Conservation (phyloP, 2,888 invertebrate species). For the Metallyticus violacea region DNA sequence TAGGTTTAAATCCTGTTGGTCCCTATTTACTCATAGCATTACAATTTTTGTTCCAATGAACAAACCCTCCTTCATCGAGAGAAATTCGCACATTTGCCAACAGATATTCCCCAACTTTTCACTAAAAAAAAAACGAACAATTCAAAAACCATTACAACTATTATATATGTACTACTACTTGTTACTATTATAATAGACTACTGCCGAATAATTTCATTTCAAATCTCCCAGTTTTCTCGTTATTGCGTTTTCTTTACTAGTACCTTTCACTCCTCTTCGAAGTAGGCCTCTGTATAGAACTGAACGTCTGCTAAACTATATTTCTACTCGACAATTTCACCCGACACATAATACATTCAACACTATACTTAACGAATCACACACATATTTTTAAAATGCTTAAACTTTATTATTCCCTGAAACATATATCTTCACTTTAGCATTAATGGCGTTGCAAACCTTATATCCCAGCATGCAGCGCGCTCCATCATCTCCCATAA, state of each 20-base stretch:
- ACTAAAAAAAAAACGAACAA: neutral
- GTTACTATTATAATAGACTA: no score
- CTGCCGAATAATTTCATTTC: neutral
- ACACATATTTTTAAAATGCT: neutral
- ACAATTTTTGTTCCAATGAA: no score
- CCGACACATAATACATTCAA: neutral
- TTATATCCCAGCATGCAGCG: conserved; percentile 13
- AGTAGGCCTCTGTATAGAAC: neutral
- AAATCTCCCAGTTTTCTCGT: neutral
- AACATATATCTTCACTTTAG: neutral
- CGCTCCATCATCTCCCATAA: neutral
- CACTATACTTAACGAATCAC: neutral
- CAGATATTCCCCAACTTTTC: neutral
- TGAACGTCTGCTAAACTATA: neutral
- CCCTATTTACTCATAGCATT: no score
- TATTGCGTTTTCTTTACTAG: neutral
- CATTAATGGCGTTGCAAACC: conserved; percentile 20
- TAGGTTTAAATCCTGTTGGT: no score
- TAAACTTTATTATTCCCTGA: neutral
- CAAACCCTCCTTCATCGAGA: neutral
- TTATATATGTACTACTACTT: neutral
- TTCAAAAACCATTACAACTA: neutral
- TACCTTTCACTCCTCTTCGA: neutral
- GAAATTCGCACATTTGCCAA: neutral
- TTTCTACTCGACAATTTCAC: neutral